phyloP scores from a whole-genome alignment of 2,797 vertebrate genomes.

The Clarias platycephalus region DNA sequence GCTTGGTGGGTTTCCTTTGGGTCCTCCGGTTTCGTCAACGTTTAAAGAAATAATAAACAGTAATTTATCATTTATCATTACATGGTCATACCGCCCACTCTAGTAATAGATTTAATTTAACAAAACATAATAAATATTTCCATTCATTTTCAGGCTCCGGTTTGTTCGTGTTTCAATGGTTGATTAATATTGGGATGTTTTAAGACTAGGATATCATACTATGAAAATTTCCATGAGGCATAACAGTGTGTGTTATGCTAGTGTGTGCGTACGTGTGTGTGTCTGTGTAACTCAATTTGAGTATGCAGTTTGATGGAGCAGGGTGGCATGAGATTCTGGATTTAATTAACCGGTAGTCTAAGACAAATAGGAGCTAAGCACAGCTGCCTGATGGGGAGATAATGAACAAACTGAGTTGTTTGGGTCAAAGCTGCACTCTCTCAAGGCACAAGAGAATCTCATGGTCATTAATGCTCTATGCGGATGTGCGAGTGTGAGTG shows the following conservation, averaged over 20 bases:
- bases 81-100: not conserved
- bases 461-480: slow-evolving; percentile 12
- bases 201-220: not conserved
- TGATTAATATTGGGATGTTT: not conserved
- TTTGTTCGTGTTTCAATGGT: not conserved
- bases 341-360: slow-evolving; percentile 67
- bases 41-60: not conserved
- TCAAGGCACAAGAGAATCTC: slow-evolving; percentile 18
- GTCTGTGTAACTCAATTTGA: slow-evolving; percentile 19
- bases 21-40: too few relatives aligned
- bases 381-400: slow-evolving; percentile 62
- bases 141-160: not conserved
- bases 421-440: slow-evolving; percentile 48
- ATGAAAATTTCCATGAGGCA: not conserved
- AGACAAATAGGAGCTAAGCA: slow-evolving; percentile 68
- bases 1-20: too few relatives aligned
- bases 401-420: slow-evolving; percentile 66
- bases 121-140: not conserved
- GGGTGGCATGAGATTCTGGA: slow-evolving; percentile 57
- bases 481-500: too few relatives aligned
- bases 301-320: slow-evolving; percentile 48
- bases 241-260: not conserved
- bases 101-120: not conserved
- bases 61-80: not conserved
- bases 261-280: slow-evolving; percentile 38